These are phyloP conservation scores for Mirounga angustirostris DNA, from an alignment of 2,113 vertebrate genomes.

Conservation along the genomic window DNA sequence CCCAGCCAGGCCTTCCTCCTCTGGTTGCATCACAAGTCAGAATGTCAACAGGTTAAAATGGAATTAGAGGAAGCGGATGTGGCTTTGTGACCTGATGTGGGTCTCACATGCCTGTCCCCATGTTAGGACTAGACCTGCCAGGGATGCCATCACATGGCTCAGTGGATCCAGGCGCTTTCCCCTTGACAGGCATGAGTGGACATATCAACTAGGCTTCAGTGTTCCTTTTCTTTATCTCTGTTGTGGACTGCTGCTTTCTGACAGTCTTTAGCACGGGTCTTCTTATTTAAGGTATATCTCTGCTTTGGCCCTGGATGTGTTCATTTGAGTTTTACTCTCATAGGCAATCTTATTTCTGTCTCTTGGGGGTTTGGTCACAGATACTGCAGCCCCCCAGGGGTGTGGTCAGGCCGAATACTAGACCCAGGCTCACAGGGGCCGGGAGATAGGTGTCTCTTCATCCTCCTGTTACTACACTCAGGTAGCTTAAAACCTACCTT, in stretches of 20 bases:
- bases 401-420: accelerated
- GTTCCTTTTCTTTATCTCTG: not conserved
- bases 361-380: not conserved
- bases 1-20: not conserved
- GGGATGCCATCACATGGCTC: not conserved
- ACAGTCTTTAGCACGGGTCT: not conserved
- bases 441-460: not conserved
- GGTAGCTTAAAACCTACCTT: not conserved
- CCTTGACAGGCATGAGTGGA: not conserved
- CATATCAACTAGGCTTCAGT: not conserved
- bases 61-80: not conserved
- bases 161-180: not conserved
- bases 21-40: not conserved
- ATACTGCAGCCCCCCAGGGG: not conserved
- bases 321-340: not conserved
- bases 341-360: not conserved
- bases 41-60: not conserved
- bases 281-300: not conserved
- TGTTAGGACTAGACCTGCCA: not conserved
- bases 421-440: not conserved
- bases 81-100: not conserved
- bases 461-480: not conserved
- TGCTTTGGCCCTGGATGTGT: not conserved
- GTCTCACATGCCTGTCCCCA: too few relatives aligned
- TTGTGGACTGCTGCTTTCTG: not conserved